phyloP scores from a whole-genome alignment of 2,888 invertebrate genomes.

The Eupithecia inturbata region DNA sequence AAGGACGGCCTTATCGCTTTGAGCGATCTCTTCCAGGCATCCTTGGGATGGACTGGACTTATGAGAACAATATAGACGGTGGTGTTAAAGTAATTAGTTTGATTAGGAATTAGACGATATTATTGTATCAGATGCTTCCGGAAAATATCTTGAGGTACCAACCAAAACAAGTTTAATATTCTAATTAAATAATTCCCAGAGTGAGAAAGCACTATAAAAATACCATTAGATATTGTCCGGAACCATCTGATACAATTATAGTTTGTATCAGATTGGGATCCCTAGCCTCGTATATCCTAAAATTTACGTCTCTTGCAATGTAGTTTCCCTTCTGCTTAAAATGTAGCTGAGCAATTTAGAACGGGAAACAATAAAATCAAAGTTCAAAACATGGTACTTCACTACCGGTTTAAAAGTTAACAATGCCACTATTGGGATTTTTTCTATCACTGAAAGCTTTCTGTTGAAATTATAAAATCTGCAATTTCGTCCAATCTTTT shows the following conservation, averaged over 20 bases:
- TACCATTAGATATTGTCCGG: neutral
- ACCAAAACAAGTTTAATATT: too few species aligned
- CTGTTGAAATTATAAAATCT: neutral
- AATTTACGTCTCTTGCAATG: neutral
- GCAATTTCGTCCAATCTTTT: neutral
- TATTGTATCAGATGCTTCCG: too few species aligned
- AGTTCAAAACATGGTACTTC: slow-evolving; percentile 33
- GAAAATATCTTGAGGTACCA: too few species aligned
- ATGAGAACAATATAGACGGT: too few species aligned
- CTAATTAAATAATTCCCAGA: too few species aligned
- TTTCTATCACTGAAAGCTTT: neutral
- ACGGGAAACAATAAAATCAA: slow-evolving; percentile 33
- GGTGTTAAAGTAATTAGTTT: too few species aligned
- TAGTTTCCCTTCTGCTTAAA: slow-evolving; percentile 21
- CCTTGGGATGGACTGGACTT: too few species aligned
- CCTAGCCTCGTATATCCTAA: neutral
- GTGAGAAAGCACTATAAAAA: too few species aligned
- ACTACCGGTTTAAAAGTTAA: slow-evolving; percentile 30
- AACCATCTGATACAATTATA: neutral
- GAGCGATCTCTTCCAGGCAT: too few species aligned
- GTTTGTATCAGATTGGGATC: neutral
- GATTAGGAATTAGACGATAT: too few species aligned
- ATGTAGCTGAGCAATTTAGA: slow-evolving; percentile 10
- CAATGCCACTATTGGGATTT: slow-evolving; percentile 19
- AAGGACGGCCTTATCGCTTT: too few species aligned